Percentiles rank a stretch among this genome's conserved stretches.
These are phyloP conservation scores for Tor tambroides DNA, from an alignment of 2,113 vertebrate genomes.

Conservation along the genomic window DNA sequence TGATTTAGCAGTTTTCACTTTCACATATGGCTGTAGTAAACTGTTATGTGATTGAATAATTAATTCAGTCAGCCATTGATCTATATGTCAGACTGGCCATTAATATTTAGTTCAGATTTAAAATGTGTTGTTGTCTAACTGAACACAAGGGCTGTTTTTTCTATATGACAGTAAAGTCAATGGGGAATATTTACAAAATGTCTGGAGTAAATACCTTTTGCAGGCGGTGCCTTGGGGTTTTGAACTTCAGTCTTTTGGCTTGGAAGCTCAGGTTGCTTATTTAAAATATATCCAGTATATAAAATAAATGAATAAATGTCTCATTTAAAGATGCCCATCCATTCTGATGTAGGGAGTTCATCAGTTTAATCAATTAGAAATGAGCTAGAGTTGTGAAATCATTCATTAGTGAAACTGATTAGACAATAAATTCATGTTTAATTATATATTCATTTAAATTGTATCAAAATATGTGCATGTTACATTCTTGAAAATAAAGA, in stretches of 20 bases:
- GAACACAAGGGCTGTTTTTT: neutral
- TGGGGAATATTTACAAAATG: neutral
- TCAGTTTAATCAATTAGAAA: neutral
- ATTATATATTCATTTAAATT: neutral
- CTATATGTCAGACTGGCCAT: neutral
- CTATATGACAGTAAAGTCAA: neutral
- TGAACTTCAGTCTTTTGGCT: neutral
- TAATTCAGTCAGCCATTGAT: neutral
- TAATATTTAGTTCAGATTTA: neutral
- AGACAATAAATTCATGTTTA: neutral
- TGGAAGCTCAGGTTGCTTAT: neutral
- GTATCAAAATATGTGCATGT: neutral
- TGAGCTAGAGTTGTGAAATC: neutral
- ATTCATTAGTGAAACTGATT: neutral
- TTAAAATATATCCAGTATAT: neutral
- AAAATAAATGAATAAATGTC: neutral
- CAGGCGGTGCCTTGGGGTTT: too few species aligned
- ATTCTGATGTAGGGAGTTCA: neutral
- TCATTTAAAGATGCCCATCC: neutral
- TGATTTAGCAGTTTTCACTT: neutral
- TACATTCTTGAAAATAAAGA: too few species aligned
- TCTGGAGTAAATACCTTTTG: neutral
- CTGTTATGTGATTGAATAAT: neutral
- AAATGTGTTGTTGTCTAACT: neutral
- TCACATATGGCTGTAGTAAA: conserved; percentile 11